Evolutionary conservation across 2,888 invertebrate species (phyloP), one percentile per base, ranked within the genome.

Genomic region (Teleiodes luculella): DNA sequence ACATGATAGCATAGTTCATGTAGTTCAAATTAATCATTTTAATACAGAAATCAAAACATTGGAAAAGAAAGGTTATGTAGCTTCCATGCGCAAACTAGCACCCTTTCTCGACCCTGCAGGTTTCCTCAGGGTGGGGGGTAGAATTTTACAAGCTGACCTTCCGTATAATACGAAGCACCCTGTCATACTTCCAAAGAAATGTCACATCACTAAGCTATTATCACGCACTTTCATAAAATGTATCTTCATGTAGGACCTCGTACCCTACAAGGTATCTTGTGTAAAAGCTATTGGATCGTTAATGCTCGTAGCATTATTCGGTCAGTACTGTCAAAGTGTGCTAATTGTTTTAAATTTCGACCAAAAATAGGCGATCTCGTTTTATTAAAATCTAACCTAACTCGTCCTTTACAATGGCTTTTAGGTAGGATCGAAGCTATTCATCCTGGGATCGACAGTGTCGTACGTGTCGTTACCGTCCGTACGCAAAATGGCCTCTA

Each of bases 301-400:
- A 47, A 31, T 24, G 24, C 47, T 45, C 47, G 33, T 16, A 47
- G 33, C 47, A 14, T 33, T 4, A 31, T 47, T 8, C 47, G 30
- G 1, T 33, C 33, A 1, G 31, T 33, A 3, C 11, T 47, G 3
- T 47, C 47, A 2, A 31, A 47, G 7, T 47, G 47, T 14, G 1
- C 33, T 8, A 33, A 33, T 33, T 33, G 47, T 16, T 47, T 47
- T 33, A 31, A 14, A 14, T 16, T 14, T n/a, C n/a, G n/a, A n/a
- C 7, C 52, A 30, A 52, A 49, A 45, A 33, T 45, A 18, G 58
- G 52, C 1, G 58, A 58, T 35, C 49, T 56, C 4, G 58, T 58
- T 14, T 28, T 39, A 3, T 8, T 39, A 24, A 35, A 30, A 14
- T 13, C 11, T 11, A 31, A 20, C 8, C 3, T 13, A n/a, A 37